Evolutionary conservation across 2,888 invertebrate species (phyloP).

Genomic region (Amiota communis): DNA sequence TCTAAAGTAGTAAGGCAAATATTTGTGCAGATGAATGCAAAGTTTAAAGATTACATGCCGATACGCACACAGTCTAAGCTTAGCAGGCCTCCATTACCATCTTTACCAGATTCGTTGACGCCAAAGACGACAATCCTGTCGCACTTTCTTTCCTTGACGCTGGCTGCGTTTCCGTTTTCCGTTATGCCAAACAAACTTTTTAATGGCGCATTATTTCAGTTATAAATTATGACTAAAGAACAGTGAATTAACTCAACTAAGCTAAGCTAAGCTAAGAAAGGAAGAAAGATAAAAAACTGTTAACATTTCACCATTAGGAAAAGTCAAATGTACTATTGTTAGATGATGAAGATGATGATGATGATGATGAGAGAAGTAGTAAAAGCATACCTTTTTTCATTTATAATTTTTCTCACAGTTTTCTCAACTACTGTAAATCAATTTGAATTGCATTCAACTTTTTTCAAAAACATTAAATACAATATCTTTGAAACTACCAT

Average conservation of each 20-base stretch:
- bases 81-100: conserved; percentile 16
- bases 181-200: conserved; percentile 51
- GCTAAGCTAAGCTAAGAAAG: conserved; percentile 29
- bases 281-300: conserved; percentile 55
- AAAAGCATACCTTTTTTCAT: conserved; percentile 24
- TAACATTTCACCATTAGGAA: conserved; percentile 55
- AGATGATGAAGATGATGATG: not conserved
- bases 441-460: not conserved
- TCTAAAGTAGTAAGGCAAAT: conserved; percentile 32
- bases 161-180: conserved; percentile 44
- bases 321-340: conserved; percentile 43
- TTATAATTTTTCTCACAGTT: no score
- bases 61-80: not conserved
- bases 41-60: conserved; percentile 22
- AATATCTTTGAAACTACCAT: no score
- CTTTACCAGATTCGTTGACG: not conserved
- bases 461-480: no score
- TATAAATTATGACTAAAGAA: conserved; percentile 63
- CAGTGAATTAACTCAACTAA: conserved; percentile 55
- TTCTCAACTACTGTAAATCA: not conserved
- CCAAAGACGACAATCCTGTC: no score
- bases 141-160: not conserved
- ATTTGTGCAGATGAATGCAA: conserved; percentile 22
- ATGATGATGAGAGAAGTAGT: no score
- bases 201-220: conserved; percentile 66